phyloP scores from a whole-genome alignment of 2,888 invertebrate genomes.

The Alviniconcha strummeri region DNA sequence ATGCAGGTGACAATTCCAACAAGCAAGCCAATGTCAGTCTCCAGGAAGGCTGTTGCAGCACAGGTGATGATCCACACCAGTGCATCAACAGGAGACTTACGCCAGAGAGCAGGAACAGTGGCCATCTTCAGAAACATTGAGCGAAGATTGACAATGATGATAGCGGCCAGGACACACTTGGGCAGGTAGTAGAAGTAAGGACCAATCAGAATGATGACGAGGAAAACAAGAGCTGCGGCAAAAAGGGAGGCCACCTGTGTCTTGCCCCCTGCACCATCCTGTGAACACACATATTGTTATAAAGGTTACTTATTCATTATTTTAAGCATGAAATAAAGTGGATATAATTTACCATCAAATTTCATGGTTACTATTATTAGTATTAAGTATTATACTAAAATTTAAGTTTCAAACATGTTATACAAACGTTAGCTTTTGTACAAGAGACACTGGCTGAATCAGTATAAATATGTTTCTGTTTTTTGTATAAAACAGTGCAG shows the following conservation, averaged over 20 bases:
- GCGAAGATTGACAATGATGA: conserved; percentile 67
- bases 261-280: conserved; percentile 86
- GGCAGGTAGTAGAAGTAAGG: conserved; percentile 43
- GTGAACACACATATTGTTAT: neutral
- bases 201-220: conserved; percentile 42
- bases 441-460: no score
- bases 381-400: no score
- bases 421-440: no score
- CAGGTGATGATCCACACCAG: conserved; percentile 85
- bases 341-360: no score
- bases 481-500: no score
- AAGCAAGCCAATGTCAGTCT: conserved; percentile 87
- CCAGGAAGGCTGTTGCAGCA: conserved; percentile 82
- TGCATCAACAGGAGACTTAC: conserved; percentile 38
- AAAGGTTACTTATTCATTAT: neutral
- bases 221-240: conserved; percentile 47
- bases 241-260: conserved; percentile 75
- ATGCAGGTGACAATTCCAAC: conserved; percentile 85
- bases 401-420: no score
- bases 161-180: conserved; percentile 76
- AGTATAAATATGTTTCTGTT: no score
- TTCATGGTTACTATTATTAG: no score
- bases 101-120: conserved; percentile 35
- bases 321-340: neutral
- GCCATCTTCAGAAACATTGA: conserved; percentile 64